Conservation (phyloP, 2,113 vertebrate genomes). For the Oceanites oceanicus region DNA sequence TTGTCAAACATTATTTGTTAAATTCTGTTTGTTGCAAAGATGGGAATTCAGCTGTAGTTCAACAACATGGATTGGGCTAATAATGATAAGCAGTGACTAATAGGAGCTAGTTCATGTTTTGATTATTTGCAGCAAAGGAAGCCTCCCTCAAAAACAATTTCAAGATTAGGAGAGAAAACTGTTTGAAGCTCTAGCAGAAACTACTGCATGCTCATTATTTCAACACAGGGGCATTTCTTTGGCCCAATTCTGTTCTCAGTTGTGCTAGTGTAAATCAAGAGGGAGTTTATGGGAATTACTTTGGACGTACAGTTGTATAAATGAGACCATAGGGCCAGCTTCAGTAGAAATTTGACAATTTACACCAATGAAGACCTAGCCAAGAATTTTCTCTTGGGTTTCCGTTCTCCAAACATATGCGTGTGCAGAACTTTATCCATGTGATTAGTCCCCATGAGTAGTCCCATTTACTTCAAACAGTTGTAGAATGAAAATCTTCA, state of each 20-base stretch:
- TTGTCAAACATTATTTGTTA: slow-evolving; percentile 72
- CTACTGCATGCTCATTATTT: slow-evolving; percentile 22
- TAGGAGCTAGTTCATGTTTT: background rate
- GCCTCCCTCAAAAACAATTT: slow-evolving; percentile 38
- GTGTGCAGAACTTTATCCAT: background rate
- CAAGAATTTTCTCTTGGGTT: slow-evolving; percentile 40
- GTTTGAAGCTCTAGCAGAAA: slow-evolving; percentile 40
- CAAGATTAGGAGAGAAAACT: slow-evolving; percentile 30
- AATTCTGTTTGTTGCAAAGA: slow-evolving; percentile 61
- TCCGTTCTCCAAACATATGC: background rate
- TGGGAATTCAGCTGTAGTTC: slow-evolving; percentile 53
- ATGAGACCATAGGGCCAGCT: slow-evolving; percentile 46
- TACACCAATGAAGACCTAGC: slow-evolving; percentile 27
- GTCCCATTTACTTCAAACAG: background rate
- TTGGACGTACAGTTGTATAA: slow-evolving; percentile 33
- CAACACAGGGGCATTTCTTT: slow-evolving; percentile 31
- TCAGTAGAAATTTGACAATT: slow-evolving; percentile 35
- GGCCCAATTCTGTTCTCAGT: background rate
- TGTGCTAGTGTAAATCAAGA: slow-evolving; percentile 40
- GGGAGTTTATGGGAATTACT: slow-evolving; percentile 53
- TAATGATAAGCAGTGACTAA: slow-evolving; percentile 40
- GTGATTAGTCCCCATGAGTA: background rate
- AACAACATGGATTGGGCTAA: slow-evolving; percentile 3
- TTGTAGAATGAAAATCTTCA: background rate
- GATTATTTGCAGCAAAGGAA: slow-evolving; percentile 27